phyloP scores from a whole-genome alignment of 2,888 invertebrate species.

The Pegoplata infirma region DNA sequence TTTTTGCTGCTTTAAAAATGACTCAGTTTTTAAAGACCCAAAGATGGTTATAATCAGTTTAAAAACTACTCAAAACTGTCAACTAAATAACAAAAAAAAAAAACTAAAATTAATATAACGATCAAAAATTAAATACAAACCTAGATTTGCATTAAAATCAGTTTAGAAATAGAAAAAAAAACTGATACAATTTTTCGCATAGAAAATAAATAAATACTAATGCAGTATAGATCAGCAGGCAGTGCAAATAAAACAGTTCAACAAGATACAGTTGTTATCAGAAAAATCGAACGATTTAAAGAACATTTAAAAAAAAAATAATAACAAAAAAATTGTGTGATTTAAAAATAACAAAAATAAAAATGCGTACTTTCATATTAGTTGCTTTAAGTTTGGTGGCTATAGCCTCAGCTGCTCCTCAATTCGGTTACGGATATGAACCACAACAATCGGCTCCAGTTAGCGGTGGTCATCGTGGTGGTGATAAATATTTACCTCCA shows the following conservation, averaged over 20 bases:
- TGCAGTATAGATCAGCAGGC: conserved; percentile 13
- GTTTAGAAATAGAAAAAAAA: conserved; percentile 15
- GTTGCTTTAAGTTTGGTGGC: conserved; percentile 61
- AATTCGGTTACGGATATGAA: conserved; percentile 72
- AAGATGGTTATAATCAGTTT: conserved; percentile 24
- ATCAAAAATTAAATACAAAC: conserved; percentile 8
- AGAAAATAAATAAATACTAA: conserved; percentile 50
- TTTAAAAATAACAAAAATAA: conserved; percentile 3
- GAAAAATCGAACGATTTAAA: not conserved
- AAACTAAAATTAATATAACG: conserved; percentile 1
- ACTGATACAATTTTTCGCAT: conserved; percentile 24
- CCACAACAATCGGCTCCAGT: conserved; percentile 42
- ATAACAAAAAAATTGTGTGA: too few relatives aligned
- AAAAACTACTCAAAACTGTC: conserved; percentile 51
- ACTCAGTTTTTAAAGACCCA: conserved; percentile 64
- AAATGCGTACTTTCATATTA: conserved; percentile 35
- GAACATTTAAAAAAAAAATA: not conserved
- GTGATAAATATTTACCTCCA: conserved; percentile 73
- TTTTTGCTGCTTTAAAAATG: conserved; percentile 46
- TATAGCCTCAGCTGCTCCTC: conserved; percentile 70
- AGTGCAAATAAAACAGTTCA: conserved; percentile 36
- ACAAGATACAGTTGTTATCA: conserved; percentile 24
- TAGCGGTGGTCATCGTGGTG: conserved; percentile 65
- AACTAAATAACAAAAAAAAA: conserved; percentile 21
- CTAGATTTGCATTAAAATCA: conserved; percentile 52